Percentiles rank a stretch among this genome's conserved stretches.
phyloP scores from a whole-genome alignment of 2,113 vertebrate genomes.

The Gavia stellata region DNA sequence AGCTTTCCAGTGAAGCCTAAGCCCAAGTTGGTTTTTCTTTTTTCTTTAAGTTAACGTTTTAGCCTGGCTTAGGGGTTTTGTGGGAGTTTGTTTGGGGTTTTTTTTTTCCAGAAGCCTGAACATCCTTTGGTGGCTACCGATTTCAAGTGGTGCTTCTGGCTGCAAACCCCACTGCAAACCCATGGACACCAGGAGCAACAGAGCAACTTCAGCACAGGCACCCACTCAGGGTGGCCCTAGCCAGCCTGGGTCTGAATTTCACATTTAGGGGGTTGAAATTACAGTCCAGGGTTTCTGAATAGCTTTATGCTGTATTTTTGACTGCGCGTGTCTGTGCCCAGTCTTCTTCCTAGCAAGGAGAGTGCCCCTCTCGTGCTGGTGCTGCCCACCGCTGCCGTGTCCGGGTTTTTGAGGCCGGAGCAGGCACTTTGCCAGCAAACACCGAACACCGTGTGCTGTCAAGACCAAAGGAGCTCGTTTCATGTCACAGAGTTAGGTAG shows the following conservation, averaged over 20 bases:
- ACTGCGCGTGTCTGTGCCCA: not conserved
- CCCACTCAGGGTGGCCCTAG: not conserved
- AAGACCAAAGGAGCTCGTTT: not conserved
- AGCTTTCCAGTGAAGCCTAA: not conserved
- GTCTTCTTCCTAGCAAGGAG: not conserved
- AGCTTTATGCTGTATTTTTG: not conserved
- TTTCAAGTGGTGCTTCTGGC: not conserved
- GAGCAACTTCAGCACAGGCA: not conserved
- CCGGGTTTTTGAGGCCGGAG: not conserved
- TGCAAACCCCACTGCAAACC: not conserved
- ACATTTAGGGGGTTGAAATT: not conserved
- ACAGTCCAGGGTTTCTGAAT: not conserved
- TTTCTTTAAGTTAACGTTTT: not conserved
- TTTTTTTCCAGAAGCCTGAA: not conserved
- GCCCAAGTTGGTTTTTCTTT: not conserved
- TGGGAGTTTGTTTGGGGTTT: not conserved
- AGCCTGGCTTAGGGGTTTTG: not conserved
- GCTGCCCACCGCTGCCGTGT: fast-evolving
- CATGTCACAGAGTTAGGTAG: not conserved
- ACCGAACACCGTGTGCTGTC: fast-evolving
- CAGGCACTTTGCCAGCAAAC: not conserved
- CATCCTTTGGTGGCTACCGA: fast-evolving
- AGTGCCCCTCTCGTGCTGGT: not conserved
- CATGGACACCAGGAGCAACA: not conserved
- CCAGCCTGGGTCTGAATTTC: not conserved